phyloP scores from a whole-genome alignment of 2,888 invertebrate species.

The Lacanobia oleracea region DNA sequence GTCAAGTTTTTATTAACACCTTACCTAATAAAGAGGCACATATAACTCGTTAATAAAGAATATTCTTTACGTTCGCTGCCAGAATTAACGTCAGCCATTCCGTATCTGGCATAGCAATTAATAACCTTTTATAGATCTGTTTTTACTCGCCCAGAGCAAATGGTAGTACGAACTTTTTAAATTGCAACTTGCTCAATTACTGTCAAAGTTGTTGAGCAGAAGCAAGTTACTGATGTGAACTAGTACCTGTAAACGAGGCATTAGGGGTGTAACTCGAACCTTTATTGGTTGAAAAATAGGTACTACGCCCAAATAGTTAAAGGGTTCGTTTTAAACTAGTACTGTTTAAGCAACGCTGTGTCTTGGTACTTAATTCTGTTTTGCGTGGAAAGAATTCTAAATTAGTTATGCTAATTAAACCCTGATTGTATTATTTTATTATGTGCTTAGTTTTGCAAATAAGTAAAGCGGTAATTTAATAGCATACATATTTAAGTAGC shows the following conservation, averaged over 20 bases:
- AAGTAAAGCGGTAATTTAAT: background rate
- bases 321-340: conserved; percentile 5
- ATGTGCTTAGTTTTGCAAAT: conserved; percentile 1
- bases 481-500: background rate
- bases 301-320: background rate
- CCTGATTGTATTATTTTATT: conserved; percentile 24
- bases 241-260: conserved; percentile 39
- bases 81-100: conserved; percentile 42
- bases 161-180: conserved; percentile 52
- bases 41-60: conserved; percentile 22
- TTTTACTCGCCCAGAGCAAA: conserved; percentile 39
- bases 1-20: conserved; percentile 45
- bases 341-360: conserved; percentile 4
- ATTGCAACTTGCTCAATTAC: conserved; percentile 61
- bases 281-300: conserved; percentile 24
- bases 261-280: conserved; percentile 13
- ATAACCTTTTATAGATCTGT: conserved; percentile 60
- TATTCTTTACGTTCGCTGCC: conserved; percentile 38
- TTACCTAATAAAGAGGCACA: conserved; percentile 23
- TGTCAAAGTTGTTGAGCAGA: conserved; percentile 53
- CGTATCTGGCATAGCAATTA: conserved; percentile 38
- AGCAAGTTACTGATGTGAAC: conserved; percentile 39
- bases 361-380: conserved; percentile 21
- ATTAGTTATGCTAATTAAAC: conserved; percentile 18
- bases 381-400: conserved; percentile 22